phyloP scores from a whole-genome alignment of 2,113 vertebrate genomes.

The Cyanocitta stelleri region DNA sequence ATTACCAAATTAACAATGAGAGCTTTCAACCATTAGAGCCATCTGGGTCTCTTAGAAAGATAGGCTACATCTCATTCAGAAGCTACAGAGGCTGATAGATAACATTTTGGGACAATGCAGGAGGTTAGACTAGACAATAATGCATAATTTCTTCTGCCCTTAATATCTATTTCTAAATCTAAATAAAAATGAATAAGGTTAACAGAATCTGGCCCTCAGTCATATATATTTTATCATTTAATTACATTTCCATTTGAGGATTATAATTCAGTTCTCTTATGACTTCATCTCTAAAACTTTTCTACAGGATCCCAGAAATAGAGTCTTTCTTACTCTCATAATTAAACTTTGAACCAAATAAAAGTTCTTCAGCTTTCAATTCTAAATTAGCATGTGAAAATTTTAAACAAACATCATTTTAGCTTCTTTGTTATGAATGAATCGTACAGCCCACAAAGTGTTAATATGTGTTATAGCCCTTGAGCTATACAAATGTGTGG shows the following conservation, averaged over 20 bases:
- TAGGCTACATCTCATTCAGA: neutral
- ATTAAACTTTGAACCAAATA: neutral
- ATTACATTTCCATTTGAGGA: neutral
- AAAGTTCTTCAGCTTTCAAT: neutral
- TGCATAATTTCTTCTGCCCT: neutral
- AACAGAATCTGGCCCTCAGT: neutral
- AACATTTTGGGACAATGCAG: neutral
- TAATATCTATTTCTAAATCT: neutral
- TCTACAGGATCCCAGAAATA: neutral
- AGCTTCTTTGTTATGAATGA: neutral
- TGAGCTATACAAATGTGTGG: neutral
- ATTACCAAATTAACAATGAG: neutral
- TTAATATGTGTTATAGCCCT: neutral
- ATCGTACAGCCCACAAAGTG: neutral
- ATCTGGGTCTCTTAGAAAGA: neutral
- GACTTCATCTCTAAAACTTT: neutral
- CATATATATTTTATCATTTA: constrained; percentile 10
- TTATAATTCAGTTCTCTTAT: neutral
- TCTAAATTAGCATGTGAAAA: neutral
- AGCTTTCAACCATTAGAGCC: neutral
- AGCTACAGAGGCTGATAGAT: neutral
- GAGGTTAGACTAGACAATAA: neutral
- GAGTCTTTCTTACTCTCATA: neutral
- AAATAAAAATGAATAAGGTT: neutral
- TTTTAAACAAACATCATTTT: neutral